Evolutionary conservation across 2,888 invertebrate genomes (phyloP), one percentile per base, ranked within the genome.

Genomic region (Pristionchus arcanus): DNA sequence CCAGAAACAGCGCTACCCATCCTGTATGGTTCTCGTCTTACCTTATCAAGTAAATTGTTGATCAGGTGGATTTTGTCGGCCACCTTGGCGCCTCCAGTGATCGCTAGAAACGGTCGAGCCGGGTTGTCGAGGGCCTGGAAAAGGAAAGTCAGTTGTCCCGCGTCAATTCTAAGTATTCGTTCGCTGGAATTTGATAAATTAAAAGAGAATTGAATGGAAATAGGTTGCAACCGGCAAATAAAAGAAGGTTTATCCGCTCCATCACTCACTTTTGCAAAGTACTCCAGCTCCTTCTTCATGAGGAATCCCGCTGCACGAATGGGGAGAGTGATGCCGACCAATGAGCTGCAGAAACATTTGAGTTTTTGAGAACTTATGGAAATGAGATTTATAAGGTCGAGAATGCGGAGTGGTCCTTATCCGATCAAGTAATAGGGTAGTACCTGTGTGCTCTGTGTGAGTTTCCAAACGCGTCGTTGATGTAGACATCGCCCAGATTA

Each of bases 391-490:
- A n/a, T n/a, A n/a, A n/a, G n/a, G n/a, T n/a, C n/a, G n/a, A n/a
- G n/a, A 21, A 42, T 88, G 28, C 25, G 16, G 19, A 28, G 34
- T 34, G 4, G 16, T 34, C 7, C n/a, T 19, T 37, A 9, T 37
- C 42, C 53, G 19, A 42, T 53, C 68, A 9, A 89, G 25, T 89
- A 55, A 83, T 19, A 59, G 25, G 37, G 25, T 3, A 42, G 25
- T 91, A 96, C 96, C 96, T 97, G 95, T 97, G 97, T 15, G 97
- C 97, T 91, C 97, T 96, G 96, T 98, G 98, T 0, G 97, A 98
- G 84, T 98, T 98, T 95, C 99, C 99, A 96, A 99, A 99, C 19
- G 99, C 99, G 96, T 99, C 99, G 96, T 99, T 99, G 21, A 99
- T 97, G 96, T 98, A 99, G 55, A 99, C 97, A 96, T 99, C 99